phyloP scores from a whole-genome alignment of 2,113 vertebrate genomes.

The Castor canadensis region DNA sequence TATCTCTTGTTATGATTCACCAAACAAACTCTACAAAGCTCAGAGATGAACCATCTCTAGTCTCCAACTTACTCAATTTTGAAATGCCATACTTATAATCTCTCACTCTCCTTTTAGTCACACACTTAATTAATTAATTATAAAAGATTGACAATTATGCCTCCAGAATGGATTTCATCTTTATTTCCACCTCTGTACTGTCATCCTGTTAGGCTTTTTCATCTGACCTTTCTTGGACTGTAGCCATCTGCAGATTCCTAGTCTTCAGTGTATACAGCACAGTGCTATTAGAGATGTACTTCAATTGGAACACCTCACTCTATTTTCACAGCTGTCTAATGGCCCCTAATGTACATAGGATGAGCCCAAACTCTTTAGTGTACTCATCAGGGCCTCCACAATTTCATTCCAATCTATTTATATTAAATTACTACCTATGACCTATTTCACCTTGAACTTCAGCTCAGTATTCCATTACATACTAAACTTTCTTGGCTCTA shows the following conservation, averaged over 20 bases:
- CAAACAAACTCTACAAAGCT: not conserved
- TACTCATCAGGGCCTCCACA: not conserved
- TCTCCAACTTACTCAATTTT: constrained; percentile 10
- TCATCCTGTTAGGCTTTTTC: not conserved
- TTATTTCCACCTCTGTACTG: not conserved
- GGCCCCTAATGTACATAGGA: not conserved
- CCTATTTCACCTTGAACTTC: not conserved
- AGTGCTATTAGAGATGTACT: not conserved
- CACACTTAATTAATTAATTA: not conserved
- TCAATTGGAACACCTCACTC: not conserved
- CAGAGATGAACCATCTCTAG: not conserved
- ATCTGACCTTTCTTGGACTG: not conserved
- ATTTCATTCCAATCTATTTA: not conserved
- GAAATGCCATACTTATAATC: constrained; percentile 9
- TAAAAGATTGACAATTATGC: constrained; percentile 22
- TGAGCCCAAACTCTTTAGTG: not conserved
- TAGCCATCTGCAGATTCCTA: not conserved
- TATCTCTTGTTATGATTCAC: not conserved
- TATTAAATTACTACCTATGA: not conserved
- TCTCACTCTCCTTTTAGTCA: not conserved
- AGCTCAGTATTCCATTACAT: not conserved
- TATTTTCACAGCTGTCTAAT: not conserved
- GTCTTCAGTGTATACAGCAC: not conserved
- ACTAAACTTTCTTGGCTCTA: not conserved
- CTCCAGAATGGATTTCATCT: constrained; percentile 22